Evolutionary conservation across 2,888 invertebrate genomes (phyloP), one percentile per base, ranked within the genome.

Genomic region (Caenorhabditis imperialis): DNA sequence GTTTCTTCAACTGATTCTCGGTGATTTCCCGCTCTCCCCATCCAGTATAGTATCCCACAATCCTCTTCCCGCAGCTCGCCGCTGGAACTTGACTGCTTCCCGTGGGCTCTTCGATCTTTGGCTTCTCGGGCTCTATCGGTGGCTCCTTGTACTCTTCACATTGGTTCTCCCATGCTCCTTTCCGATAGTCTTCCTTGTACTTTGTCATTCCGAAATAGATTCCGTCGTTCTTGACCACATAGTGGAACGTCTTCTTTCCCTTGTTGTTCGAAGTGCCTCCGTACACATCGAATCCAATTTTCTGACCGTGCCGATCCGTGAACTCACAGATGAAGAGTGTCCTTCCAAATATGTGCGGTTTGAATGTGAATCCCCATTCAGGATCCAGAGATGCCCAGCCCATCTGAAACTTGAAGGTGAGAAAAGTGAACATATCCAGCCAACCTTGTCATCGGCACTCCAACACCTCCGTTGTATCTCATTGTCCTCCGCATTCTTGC

Each of bases 41-140:
- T 54, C 77, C 78, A 1, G 81, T 73, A 45, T 81, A 79, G 58
- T 82, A 82, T n/a, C 80, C 82, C 25, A 81, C 77, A 22, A 81
- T 67, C 20, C 75, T 58, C 44, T 81, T 81, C n/a, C 78, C 75
- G 47, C 77, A 77, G 14, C 48, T 10, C 0, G 60, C 53, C 4
- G 73, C 67, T 20, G 69, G 51, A 0, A 77, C 60, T 20, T n/a
- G n/a, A n/a, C n/a, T n/a, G n/a, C n/a, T n/a, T n/a, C n/a, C n/a
- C n/a, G n/a, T n/a, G n/a, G n/a, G n/a, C n/a, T n/a, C n/a, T 30
- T 30, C 30, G 30, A 30, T 30, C 6, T 50, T 30, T 18, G 20
- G 33, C 12, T 38, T 16, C 20, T 55, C 55, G n/a, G n/a, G n/a
- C n/a, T n/a, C n/a, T n/a, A n/a, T n/a, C n/a, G n/a, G n/a, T n/a